Conservation (phyloP, 2,113 vertebrate species). For the Epinephelus cyanopodus region DNA sequence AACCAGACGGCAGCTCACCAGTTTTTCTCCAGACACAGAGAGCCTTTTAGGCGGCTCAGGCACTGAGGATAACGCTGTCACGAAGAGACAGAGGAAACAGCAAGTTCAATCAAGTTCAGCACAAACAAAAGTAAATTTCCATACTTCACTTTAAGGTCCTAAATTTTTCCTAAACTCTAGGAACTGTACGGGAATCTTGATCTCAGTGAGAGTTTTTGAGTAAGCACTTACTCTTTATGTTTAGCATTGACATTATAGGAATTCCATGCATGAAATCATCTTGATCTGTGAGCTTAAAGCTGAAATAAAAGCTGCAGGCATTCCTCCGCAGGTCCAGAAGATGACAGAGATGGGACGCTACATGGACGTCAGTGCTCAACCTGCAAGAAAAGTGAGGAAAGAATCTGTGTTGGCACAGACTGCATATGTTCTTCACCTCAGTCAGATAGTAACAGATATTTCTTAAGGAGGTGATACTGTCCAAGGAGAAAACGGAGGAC, state of each 20-base stretch:
- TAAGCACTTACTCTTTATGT: background rate
- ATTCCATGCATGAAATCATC: background rate
- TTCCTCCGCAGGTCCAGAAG: conserved; percentile 37
- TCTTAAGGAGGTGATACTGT: conserved; percentile 69
- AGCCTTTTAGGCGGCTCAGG: conserved; percentile 60
- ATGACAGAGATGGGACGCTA: conserved; percentile 80
- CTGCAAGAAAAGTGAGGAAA: conserved; percentile 81
- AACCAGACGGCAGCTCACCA: conserved; percentile 19
- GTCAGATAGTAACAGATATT: conserved; percentile 63
- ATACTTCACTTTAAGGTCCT: background rate
- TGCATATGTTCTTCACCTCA: conserved; percentile 6
- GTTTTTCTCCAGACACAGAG: conserved; percentile 63
- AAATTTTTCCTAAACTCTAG: background rate
- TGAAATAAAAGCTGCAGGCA: background rate
- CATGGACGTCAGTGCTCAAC: conserved; percentile 84
- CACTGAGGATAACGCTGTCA: conserved; percentile 2
- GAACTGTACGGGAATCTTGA: conserved; percentile 3
- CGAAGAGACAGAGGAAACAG: conserved; percentile 27
- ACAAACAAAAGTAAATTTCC: conserved; percentile 46
- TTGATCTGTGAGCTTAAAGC: background rate
- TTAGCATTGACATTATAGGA: background rate
- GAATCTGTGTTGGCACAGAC: background rate
- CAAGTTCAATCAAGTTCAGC: conserved; percentile 2
- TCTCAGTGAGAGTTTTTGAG: background rate
- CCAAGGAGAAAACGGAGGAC: conserved; percentile 58